phyloP scores from a whole-genome alignment of 1,140 invertebrate species.

The Papilio polyxenes region DNA sequence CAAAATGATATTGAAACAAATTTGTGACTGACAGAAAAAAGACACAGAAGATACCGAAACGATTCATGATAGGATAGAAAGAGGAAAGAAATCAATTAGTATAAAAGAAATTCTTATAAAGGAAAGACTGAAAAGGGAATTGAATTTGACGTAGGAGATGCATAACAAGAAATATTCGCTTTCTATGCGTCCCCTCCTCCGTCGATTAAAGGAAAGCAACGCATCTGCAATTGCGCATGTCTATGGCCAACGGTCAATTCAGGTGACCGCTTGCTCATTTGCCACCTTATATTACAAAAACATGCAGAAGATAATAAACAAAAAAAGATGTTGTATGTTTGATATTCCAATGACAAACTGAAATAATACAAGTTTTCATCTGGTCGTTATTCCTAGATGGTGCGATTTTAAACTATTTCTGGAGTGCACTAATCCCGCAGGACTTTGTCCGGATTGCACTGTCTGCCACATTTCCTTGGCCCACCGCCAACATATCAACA shows the following conservation, averaged over 20 bases:
- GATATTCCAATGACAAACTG: not conserved
- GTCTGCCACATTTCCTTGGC: constrained; percentile 23
- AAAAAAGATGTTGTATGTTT: not conserved
- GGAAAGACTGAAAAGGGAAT: not conserved
- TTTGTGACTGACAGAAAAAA: not conserved
- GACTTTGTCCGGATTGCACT: constrained; percentile 20
- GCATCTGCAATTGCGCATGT: no score
- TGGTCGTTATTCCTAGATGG: constrained; percentile 4
- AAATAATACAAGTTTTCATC: not conserved
- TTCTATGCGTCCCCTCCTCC: no score
- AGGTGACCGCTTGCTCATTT: no score
- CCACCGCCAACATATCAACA: constrained; percentile 17
- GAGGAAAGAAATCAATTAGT: not conserved
- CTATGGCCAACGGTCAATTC: no score
- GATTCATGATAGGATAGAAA: not conserved
- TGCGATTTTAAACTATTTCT: constrained; percentile 31
- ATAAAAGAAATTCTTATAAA: not conserved
- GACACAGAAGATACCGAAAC: not conserved
- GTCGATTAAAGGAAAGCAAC: no score
- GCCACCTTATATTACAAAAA: no score
- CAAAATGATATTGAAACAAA: not conserved
- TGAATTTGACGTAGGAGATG: no score
- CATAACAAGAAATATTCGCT: no score
- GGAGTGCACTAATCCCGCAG: constrained; percentile 31
- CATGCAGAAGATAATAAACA: not conserved